These are phyloP conservation scores for Prorops nasuta DNA, from an alignment of 1,140 invertebrate species.

Conservation along the genomic window DNA sequence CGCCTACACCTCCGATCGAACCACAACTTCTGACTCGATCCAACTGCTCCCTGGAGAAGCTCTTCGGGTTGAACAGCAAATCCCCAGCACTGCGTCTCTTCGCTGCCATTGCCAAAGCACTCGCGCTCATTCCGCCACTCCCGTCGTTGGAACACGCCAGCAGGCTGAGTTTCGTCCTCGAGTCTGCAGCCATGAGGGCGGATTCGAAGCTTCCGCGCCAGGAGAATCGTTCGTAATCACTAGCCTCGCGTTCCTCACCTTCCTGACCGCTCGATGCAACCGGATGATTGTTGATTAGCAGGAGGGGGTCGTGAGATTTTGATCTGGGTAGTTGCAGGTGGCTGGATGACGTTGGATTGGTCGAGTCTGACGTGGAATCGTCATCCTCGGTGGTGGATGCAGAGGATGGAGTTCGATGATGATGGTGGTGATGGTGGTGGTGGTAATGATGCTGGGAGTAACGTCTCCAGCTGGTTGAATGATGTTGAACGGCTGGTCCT, in stretches of 20 bases:
- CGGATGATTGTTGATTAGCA: constrained; percentile 60
- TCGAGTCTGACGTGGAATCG: constrained; percentile 66
- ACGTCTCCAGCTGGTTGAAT: constrained; percentile 37
- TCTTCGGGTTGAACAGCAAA: constrained; percentile 72
- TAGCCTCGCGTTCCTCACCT: constrained; percentile 73
- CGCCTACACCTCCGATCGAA: constrained; percentile 68
- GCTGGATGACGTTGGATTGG: constrained; percentile 39
- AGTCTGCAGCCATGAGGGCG: constrained; percentile 78
- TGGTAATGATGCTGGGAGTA: constrained; percentile 48
- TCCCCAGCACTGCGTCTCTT: constrained; percentile 77
- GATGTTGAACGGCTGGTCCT: constrained; percentile 54
- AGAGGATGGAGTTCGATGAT: constrained; percentile 64
- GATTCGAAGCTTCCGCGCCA: constrained; percentile 90
- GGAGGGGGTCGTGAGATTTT: constrained; percentile 74
- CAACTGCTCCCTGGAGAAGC: constrained; percentile 71
- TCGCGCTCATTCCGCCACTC: constrained; percentile 58
- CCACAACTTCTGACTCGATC: constrained; percentile 78
- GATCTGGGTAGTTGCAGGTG: constrained; percentile 62
- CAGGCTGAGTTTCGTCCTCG: constrained; percentile 72
- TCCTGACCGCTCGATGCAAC: constrained; percentile 52
- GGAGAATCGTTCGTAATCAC: constrained; percentile 84
- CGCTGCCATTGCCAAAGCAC: constrained; percentile 66
- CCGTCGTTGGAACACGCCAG: constrained; percentile 64
- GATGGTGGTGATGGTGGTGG: too few relatives aligned
- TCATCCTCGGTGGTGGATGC: constrained; percentile 78